Evolutionary conservation across 2,888 invertebrate species (phyloP), one percentile per base, ranked within the genome.

Genomic region (Alviniconcha strummeri): DNA sequence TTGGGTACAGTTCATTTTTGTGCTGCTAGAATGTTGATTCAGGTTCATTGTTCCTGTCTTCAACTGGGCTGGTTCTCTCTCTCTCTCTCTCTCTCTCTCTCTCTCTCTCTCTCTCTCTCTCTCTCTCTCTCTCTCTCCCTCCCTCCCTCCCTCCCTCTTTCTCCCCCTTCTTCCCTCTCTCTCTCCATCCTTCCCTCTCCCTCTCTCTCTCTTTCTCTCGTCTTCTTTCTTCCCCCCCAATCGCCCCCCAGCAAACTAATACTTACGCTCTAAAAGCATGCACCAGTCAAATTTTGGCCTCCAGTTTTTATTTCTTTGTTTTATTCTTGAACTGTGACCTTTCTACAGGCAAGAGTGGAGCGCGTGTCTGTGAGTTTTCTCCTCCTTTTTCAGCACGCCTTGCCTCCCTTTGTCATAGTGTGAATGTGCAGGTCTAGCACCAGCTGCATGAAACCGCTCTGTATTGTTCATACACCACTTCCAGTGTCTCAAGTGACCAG

Each of bases 341-440:
- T 71, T 74, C 75, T 19, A 72, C 86, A 87, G 87, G 87, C 75
- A 69, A 64, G 82, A 84, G 54, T 87, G 87, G 87, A 85, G 85
- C 77, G 36, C 67, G 57, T 75, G 84, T 67, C 75, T 87, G 87
- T 87, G 85, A 87, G 87, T 87, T 80, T 67, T 81, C 79, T 72
- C 80, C 72, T 60, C 55, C 36, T 52, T 60, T 60, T 9, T 57
- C 17, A n/a, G 55, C 67, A n/a, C 69, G 8, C 69, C 81, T 71
- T 71, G 19, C 71, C 36, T 76, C 80, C 69, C 71, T 15, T 19
- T 67, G 52, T 60, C 55, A 6, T 71, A 8, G n/a, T 78, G 11
- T 74, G 57, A 60, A 36, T 2, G 56, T 5, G 56, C 56, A 8
- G 55, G n/a, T 15, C n/a, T 55, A 7, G 55, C 17, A 1, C 55